Conservation (phyloP, 2,113 vertebrate genomes). For the Chaetops frenatus region DNA sequence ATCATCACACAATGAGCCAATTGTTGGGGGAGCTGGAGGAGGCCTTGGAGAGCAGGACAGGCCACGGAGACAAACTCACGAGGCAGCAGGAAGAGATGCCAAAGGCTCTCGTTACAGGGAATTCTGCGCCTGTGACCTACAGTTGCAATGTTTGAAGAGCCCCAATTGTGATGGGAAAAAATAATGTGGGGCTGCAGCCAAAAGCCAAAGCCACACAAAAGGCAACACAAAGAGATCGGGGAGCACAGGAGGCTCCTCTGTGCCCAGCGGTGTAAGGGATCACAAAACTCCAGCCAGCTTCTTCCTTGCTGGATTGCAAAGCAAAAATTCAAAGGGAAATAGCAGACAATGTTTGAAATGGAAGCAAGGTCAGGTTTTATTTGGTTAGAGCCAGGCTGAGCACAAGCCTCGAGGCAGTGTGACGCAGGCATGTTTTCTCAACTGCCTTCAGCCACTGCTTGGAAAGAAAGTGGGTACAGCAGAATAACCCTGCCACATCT, state of each 20-base stretch:
- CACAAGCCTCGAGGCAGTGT: background rate
- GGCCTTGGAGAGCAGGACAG: constrained; percentile 9
- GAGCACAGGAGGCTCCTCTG: background rate
- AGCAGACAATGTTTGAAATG: background rate
- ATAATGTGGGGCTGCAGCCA: constrained; percentile 25
- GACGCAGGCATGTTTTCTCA: background rate
- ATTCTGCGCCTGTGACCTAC: constrained; percentile 13
- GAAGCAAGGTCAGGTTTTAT: background rate
- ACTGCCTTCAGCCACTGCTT: background rate
- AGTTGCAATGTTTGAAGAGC: constrained; percentile 53
- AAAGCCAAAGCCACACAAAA: constrained; percentile 10
- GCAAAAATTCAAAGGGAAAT: background rate
- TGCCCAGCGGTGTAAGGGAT: background rate
- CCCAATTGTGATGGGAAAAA: constrained; percentile 16
- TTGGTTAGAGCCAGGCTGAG: background rate
- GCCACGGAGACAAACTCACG: constrained; percentile 14
- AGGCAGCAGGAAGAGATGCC: constrained; percentile 1
- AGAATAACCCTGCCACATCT: background rate
- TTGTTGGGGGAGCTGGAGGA: constrained; percentile 58
- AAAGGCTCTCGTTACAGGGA: constrained; percentile 39
- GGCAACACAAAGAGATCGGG: background rate
- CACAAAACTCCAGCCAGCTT: background rate
- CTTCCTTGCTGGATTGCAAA: background rate
- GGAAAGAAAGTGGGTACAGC: background rate
- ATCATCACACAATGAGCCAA: constrained; percentile 59